Evolutionary conservation across 2,113 vertebrate genomes (phyloP), one percentile per base, ranked within the genome.

Genomic region (Callorhinus ursinus): DNA sequence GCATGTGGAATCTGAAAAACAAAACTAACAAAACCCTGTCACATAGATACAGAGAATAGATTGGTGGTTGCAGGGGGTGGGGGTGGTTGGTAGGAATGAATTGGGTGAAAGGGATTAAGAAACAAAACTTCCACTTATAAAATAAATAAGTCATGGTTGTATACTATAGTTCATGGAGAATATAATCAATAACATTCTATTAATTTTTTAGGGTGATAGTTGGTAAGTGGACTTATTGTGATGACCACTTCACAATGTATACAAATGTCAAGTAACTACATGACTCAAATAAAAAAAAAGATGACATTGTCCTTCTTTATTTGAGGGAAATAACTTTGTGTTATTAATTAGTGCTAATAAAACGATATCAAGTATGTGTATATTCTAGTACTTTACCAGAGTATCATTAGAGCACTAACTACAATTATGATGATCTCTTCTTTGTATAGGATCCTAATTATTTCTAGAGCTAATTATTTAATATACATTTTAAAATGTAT

Each of bases 401-500:
- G 16, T 36, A 51, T 6, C 15, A n/a, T 57, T 21, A 31, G 1
- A 65, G 10, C 10, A 39, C 4, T 39, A 63, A 69, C 31, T 39
- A 24, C 7, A n/a, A 59, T 95, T n/a, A 76, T 10, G 8, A 83
- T 1, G 1, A 55, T 63, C 31, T 63, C 49, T 79, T 90, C 90
- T 96, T 95, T 93, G 31, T 61, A 14, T 22, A 53, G 42, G 21
- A 71, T 76, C 53, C 57, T 91, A 88, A 67, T 69, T 86, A 86
- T 96, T 95, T 88, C 51, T 69, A 90, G 26, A 82, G 61, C 63
- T 33, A 76, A 95, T 90, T 85, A 84, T 84, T 95, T 93, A 67
- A 93, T 83, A 87, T 85, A 26, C 1, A 65, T 18, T 94, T 89
- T 42, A 46, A 93, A 87, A 83, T 72, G 14, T 91, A 53, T 59